These are phyloP conservation scores for Pluvialis apricaria DNA, from an alignment of 2,113 vertebrate genomes.

Conservation along the genomic window DNA sequence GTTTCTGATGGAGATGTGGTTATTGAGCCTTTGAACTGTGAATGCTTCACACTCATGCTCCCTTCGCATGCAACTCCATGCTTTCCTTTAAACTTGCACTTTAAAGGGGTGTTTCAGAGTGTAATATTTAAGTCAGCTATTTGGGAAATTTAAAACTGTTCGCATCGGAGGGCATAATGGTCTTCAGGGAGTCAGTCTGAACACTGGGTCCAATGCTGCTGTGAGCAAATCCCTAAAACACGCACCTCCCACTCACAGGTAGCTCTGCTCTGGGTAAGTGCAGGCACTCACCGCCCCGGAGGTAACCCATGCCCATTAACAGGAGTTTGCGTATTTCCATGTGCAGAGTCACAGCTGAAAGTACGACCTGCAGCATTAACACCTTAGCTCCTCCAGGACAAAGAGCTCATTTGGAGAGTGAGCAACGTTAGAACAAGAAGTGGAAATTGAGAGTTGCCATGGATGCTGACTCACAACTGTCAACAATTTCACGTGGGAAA, in stretches of 20 bases:
- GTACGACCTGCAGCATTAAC: neutral
- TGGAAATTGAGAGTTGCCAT: neutral
- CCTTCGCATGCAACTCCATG: neutral
- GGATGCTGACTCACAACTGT: neutral
- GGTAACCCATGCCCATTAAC: neutral
- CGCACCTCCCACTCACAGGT: neutral
- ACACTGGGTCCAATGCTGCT: neutral
- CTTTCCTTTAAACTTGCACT: neutral
- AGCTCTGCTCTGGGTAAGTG: neutral
- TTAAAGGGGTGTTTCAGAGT: neutral
- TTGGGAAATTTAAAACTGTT: slow-evolving; percentile 3
- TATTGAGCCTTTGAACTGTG: slow-evolving; percentile 29
- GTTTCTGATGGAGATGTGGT: slow-evolving; percentile 7
- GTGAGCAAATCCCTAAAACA: neutral
- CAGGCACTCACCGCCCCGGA: neutral
- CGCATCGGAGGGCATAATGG: neutral
- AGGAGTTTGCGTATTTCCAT: neutral
- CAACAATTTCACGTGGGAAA: neutral
- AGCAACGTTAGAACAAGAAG: neutral
- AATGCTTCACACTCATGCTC: neutral
- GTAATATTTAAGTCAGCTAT: neutral
- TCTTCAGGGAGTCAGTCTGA: neutral
- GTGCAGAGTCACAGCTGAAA: neutral
- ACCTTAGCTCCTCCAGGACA: neutral
- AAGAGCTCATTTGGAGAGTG: neutral